Conservation (phyloP, 2,888 invertebrate genomes). For the Cephus runcator region DNA sequence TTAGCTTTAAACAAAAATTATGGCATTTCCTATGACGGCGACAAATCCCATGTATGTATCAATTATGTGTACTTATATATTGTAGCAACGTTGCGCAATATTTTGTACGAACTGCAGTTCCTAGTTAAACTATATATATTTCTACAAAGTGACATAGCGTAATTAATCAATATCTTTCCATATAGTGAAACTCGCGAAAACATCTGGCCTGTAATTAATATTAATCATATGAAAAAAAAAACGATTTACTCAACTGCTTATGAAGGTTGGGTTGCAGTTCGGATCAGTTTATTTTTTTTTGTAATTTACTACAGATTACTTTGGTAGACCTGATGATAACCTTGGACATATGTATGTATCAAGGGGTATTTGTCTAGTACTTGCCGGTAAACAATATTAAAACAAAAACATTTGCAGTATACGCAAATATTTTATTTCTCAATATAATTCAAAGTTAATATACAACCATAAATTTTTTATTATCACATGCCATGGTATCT, state of each 20-base stretch:
- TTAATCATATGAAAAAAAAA: not conserved
- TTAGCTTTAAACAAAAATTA: too few relatives aligned
- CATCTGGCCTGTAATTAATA: not conserved
- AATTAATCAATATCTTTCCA: too few relatives aligned
- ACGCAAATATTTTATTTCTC: too few relatives aligned
- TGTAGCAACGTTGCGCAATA: not conserved
- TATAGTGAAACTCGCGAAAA: too few relatives aligned
- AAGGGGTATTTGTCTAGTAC: not conserved
- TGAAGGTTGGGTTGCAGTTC: not conserved
- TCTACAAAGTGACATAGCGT: too few relatives aligned
- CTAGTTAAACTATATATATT: too few relatives aligned
- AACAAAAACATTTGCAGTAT: too few relatives aligned
- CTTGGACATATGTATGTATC: not conserved
- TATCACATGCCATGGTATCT: too few relatives aligned
- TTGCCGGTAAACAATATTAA: not conserved
- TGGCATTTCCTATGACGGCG: not conserved
- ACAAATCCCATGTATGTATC: not conserved
- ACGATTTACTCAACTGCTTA: not conserved
- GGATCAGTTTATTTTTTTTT: not conserved
- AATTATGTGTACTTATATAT: not conserved
- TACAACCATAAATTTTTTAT: too few relatives aligned
- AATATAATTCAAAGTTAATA: too few relatives aligned
- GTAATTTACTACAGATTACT: not conserved
- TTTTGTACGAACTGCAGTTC: too few relatives aligned
- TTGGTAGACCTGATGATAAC: not conserved